Base-by-base conservation (phyloP, 2,797 vertebrate species). In the Lemur catta region DNA sequence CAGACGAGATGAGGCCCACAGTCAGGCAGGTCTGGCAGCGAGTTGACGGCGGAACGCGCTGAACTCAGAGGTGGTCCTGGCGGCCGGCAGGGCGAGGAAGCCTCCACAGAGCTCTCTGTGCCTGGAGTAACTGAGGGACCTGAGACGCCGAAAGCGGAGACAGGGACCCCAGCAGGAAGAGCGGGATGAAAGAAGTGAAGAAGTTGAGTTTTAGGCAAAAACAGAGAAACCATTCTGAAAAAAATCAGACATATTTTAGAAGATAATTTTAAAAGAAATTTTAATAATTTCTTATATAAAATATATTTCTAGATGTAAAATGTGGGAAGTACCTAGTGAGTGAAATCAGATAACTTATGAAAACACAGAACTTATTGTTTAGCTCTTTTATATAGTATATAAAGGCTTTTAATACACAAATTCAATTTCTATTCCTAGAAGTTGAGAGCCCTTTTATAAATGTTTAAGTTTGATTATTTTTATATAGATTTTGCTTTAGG, bases 391-490 rank as follows among this genome's bases (percentile, higher is more conserved):
- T 17, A 72, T 8, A 67, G 4, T 15, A 55, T 9, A 17, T 46
- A 84, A 82, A 15, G 26, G 18, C 11, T 93, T 76, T 33, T 33
- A 71, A 52, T 46, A n/a, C 26, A 79, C 78, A 72, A 24, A 82
- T 59, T 84, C 35, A 81, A 85, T 72, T 82, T 79, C 13, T 96
- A 71, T 75, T 91, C 18, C 55, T 96, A 35, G 33, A 72, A 78
- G 14, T 85, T 88, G 65, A 88, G 38, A 90, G 15, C 28, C 43
- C 92, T 90, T 78, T 93, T 86, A 74, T 79, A 72, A 95, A 91
- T 85, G 6, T 84, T 95, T 92, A 95, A 79, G 41, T 94, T 67
- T 82, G 48, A 82, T 14, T 75, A 89, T 85, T 91, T 96, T 94
- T 50, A 59, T 78, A 35, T 26, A 75, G 35, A 59, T 89, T 97